A percentile compares a stretch with the other conserved stretches of the same genome.
Evolutionary conservation across 2,797 vertebrate genomes (phyloP).

Genomic region (Fistularia commersonii): DNA sequence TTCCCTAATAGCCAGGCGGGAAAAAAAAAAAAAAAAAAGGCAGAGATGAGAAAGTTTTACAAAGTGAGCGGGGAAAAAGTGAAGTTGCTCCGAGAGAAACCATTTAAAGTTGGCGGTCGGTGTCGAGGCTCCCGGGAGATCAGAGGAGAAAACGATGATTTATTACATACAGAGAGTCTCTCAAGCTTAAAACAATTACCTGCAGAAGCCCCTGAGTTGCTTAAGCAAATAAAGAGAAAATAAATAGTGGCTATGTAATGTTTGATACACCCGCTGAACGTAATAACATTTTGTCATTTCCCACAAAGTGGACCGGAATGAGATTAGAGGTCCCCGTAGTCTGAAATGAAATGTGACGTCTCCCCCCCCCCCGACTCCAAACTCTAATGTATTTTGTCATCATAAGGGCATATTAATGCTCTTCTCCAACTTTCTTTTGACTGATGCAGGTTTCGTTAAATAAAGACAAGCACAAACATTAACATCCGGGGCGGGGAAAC

Average conservation of each 20-base stretch:
- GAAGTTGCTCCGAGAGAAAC: constrained; percentile 45
- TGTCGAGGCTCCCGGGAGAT: constrained; percentile 58
- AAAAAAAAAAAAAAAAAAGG: constrained; percentile 22
- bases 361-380: no score
- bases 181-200: constrained; percentile 78
- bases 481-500: constrained; percentile 30
- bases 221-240: constrained; percentile 78
- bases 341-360: constrained; percentile 75
- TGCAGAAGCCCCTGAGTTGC: constrained; percentile 72
- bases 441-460: constrained; percentile 53
- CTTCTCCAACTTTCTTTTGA: constrained; percentile 66
- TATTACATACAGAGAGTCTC: constrained; percentile 72
- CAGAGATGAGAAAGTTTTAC: constrained; percentile 57
- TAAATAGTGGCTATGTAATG: constrained; percentile 77
- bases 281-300: constrained; percentile 80
- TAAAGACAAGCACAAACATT: constrained; percentile 57
- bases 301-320: constrained; percentile 81
- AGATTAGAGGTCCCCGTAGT: constrained; percentile 79
- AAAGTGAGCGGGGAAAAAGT: constrained; percentile 53
- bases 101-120: constrained; percentile 62
- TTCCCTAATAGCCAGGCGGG: constrained; percentile 41
- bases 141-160: constrained; percentile 71
- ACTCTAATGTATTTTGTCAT: constrained; percentile 77
- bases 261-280: constrained; percentile 75
- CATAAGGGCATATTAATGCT: constrained; percentile 69